phyloP scores from a whole-genome alignment of 2,113 vertebrate genomes.

The Orcinus orca region DNA sequence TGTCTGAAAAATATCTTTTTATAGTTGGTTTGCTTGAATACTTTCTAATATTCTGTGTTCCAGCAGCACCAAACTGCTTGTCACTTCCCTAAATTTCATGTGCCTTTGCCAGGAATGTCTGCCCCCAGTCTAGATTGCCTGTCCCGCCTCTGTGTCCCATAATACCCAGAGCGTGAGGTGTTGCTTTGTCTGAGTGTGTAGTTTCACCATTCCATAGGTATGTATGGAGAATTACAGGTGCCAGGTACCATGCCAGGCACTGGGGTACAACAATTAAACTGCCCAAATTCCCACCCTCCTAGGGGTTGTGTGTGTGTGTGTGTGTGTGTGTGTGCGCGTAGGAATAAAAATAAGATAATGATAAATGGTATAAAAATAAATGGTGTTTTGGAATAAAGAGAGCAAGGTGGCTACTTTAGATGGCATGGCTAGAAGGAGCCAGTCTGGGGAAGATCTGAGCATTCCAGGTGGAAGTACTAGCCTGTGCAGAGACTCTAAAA shows the following conservation, averaged over 20 bases:
- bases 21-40: background rate
- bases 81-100: background rate
- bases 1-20: conserved; percentile 29
- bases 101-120: background rate
- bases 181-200: background rate
- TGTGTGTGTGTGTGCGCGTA: background rate
- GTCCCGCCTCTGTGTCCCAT: background rate
- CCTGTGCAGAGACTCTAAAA: background rate
- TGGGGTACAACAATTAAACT: background rate
- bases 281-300: background rate
- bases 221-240: background rate
- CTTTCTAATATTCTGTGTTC: background rate
- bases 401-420: background rate
- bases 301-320: background rate
- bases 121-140: background rate
- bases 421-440: background rate
- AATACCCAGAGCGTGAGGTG: background rate
- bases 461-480: background rate
- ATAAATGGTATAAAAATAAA: background rate
- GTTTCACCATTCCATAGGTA: background rate
- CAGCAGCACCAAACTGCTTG: background rate
- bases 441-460: background rate
- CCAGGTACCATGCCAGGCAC: background rate
- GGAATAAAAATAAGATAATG: background rate
- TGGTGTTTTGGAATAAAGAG: background rate